Conservation (phyloP, 2,797 vertebrate genomes). For the Pantherophis alleghaniensis region DNA sequence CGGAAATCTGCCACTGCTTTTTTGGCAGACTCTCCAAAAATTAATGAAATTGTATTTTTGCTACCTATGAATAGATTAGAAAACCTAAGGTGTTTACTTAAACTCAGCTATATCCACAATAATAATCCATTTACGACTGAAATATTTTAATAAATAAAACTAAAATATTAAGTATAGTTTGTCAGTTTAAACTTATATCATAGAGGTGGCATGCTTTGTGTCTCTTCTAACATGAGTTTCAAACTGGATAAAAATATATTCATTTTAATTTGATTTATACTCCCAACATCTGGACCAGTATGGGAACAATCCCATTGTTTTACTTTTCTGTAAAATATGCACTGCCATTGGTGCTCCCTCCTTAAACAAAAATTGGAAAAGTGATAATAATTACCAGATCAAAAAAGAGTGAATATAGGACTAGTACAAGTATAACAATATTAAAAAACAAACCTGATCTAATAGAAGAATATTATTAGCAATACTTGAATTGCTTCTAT, state of each 20-base stretch:
- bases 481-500: not conserved
- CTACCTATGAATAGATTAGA: not conserved
- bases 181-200: not conserved
- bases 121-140: not conserved
- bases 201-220: not conserved
- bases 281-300: not conserved
- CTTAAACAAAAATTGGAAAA: slow-evolving; percentile 10
- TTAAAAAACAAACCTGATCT: not conserved
- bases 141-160: not conserved
- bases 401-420: not conserved
- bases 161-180: not conserved
- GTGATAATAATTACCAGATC: not conserved
- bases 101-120: not conserved
- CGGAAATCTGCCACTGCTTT: not conserved
- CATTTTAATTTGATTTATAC: not conserved
- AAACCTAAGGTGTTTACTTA: not conserved
- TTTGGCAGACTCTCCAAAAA: not conserved
- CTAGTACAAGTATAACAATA: not conserved
- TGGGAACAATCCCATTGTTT: not conserved
- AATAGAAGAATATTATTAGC: not conserved
- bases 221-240: not conserved
- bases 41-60: not conserved
- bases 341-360: not conserved
- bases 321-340: not conserved
- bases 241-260: not conserved